phyloP scores from a whole-genome alignment of 2,888 invertebrate genomes.

The Ganaspis brasiliensis region DNA sequence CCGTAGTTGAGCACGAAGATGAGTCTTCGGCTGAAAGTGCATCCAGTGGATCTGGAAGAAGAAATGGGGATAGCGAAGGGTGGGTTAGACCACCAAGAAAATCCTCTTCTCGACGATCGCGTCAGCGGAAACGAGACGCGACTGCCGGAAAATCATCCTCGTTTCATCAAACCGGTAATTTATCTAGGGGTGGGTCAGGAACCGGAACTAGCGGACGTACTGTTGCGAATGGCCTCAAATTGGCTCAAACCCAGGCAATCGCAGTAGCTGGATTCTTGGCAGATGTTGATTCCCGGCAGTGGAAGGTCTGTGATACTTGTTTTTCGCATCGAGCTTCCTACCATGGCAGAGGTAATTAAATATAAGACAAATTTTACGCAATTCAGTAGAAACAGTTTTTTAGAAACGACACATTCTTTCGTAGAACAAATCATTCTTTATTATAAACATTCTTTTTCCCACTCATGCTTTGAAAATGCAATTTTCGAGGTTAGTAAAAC shows the following conservation, averaged over 20 bases:
- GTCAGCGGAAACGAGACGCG: conserved; percentile 50
- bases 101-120: conserved; percentile 53
- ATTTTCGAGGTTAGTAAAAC: too few species aligned
- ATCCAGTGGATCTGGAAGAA: conserved; percentile 68
- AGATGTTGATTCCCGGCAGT: conserved; percentile 81
- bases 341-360: conserved; percentile 84
- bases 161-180: conserved; percentile 46
- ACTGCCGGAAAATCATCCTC: conserved; percentile 35
- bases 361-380: neutral
- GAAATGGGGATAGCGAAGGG: conserved; percentile 59
- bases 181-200: conserved; percentile 54
- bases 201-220: conserved; percentile 79
- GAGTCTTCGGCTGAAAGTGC: conserved; percentile 73
- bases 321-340: conserved; percentile 84
- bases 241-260: conserved; percentile 88
- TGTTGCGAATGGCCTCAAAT: conserved; percentile 86
- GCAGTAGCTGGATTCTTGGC: conserved; percentile 86
- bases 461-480: too few species aligned
- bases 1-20: conserved; percentile 65
- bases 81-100: conserved; percentile 58
- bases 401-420: neutral
- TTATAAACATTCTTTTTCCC: too few species aligned
- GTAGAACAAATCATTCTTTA: too few species aligned
- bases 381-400: neutral
- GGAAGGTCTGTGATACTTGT: conserved; percentile 79